Conservation (phyloP, 2,888 invertebrate species). For the Stenoptilia bipunctidactyla region DNA sequence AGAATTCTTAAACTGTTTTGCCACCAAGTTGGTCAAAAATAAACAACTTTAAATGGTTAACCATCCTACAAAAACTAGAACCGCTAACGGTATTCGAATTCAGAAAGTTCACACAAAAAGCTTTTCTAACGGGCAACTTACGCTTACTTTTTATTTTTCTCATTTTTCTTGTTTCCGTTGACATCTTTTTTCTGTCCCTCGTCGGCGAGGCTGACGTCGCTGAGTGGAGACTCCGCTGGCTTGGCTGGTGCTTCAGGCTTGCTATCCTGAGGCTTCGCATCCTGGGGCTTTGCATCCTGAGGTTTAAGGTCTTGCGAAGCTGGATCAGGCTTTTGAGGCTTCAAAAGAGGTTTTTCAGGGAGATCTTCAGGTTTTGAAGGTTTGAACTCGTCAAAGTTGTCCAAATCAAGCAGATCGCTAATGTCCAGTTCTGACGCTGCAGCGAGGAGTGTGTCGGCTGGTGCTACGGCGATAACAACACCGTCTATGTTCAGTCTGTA, state of each 20-base stretch:
- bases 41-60: too few relatives aligned
- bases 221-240: constrained; percentile 26
- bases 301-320: constrained; percentile 15
- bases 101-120: too few relatives aligned
- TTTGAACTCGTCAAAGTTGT: constrained; percentile 28
- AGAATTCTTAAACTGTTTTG: too few relatives aligned
- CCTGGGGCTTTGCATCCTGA: constrained; percentile 13
- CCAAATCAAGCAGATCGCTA: constrained; percentile 41
- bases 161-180: constrained; percentile 35
- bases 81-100: too few relatives aligned
- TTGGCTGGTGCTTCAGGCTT: constrained; percentile 21
- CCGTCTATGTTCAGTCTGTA: constrained; percentile 78
- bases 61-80: too few relatives aligned
- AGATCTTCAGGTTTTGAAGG: constrained; percentile 18
- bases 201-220: constrained; percentile 31
- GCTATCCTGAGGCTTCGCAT: constrained; percentile 15
- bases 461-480: constrained; percentile 75
- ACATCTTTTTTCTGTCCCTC: constrained; percentile 43
- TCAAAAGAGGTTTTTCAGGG: constrained; percentile 10
- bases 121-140: constrained; percentile 1
- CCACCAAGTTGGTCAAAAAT: too few relatives aligned
- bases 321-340: constrained; percentile 19
- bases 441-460: constrained; percentile 71
- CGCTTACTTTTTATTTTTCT: constrained; percentile 49
- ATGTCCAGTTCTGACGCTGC: constrained; percentile 63